phyloP scores from a whole-genome alignment of 2,113 vertebrate species.

The Brachyhypopomus occidentalis region DNA sequence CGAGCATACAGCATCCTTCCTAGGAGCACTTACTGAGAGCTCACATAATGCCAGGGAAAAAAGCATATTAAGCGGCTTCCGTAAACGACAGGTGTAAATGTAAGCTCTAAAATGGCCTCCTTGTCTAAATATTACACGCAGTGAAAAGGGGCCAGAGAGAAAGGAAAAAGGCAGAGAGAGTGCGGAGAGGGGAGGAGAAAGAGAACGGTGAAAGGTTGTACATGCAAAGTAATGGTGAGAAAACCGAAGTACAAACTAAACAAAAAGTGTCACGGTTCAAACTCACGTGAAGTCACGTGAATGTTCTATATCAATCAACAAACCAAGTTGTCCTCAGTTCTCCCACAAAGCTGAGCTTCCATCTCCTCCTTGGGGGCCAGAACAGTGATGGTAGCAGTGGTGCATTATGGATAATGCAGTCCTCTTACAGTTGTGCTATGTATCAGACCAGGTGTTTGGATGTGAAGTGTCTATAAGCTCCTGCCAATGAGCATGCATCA shows the following conservation, averaged over 20 bases:
- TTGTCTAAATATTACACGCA: not conserved
- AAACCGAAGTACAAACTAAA: too few relatives aligned
- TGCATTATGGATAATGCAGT: slow-evolving; percentile 24
- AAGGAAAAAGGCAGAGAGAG: not conserved
- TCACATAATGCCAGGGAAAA: too few relatives aligned
- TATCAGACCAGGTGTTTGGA: slow-evolving; percentile 56
- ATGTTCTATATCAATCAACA: too few relatives aligned
- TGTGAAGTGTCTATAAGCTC: slow-evolving; percentile 28
- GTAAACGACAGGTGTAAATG: not conserved
- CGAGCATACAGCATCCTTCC: not conserved
- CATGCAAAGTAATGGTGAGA: not conserved
- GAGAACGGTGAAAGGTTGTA: not conserved
- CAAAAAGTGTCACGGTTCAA: not conserved
- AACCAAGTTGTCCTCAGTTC: not conserved
- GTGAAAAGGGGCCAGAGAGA: not conserved
- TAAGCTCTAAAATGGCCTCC: not conserved
- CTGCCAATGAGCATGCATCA: too few relatives aligned
- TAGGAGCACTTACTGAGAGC: too few relatives aligned
- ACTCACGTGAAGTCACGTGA: too few relatives aligned
- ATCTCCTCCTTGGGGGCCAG: not conserved
- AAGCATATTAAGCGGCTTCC: too few relatives aligned
- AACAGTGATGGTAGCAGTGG: slow-evolving; percentile 28
- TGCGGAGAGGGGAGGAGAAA: not conserved
- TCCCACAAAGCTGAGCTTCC: not conserved
- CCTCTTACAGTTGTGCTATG: slow-evolving; percentile 29